These are phyloP conservation scores for Aleiodes testaceus DNA, from an alignment of 2,888 invertebrate species.

Conservation along the genomic window DNA sequence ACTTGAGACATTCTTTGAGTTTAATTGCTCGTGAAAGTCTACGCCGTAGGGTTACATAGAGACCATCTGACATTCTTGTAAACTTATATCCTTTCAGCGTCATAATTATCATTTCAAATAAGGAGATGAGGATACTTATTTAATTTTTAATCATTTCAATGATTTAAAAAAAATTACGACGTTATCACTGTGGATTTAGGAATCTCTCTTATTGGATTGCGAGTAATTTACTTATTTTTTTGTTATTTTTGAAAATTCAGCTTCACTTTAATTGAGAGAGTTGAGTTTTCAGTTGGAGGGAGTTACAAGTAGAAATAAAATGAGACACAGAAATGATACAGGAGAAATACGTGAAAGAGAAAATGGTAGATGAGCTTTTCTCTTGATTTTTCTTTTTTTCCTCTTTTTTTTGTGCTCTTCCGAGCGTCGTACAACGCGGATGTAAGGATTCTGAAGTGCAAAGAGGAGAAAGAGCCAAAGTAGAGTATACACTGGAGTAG, in stretches of 20 bases:
- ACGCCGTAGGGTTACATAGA: constrained; percentile 16
- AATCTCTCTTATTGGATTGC: background rate
- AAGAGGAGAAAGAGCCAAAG: constrained; percentile 40
- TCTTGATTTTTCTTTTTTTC: too few relatives aligned
- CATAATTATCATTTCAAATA: constrained; percentile 15
- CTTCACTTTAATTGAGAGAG: background rate
- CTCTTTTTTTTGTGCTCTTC: constrained; percentile 29
- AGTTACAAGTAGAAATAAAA: constrained; percentile 3
- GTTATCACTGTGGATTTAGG: background rate
- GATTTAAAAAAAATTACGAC: background rate
- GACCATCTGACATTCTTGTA: constrained; percentile 22
- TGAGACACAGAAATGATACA: background rate
- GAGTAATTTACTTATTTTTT: background rate
- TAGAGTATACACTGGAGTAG: constrained; percentile 41
- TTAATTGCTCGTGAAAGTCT: constrained; percentile 57
- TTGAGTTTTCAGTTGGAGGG: constrained; percentile 10
- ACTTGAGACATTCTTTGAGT: constrained; percentile 55
- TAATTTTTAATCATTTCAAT: background rate
- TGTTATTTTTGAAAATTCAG: background rate
- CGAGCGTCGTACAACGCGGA: constrained; percentile 43
- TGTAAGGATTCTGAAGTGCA: constrained; percentile 33
- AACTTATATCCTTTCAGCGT: constrained; percentile 8
- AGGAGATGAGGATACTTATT: background rate
- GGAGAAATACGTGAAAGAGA: constrained; percentile 15
- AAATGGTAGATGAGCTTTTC: constrained; percentile 18